phyloP scores from a whole-genome alignment of 30 jellyfish, hydroid and myxozoan species.

The Clytia hemisphaerica region DNA sequence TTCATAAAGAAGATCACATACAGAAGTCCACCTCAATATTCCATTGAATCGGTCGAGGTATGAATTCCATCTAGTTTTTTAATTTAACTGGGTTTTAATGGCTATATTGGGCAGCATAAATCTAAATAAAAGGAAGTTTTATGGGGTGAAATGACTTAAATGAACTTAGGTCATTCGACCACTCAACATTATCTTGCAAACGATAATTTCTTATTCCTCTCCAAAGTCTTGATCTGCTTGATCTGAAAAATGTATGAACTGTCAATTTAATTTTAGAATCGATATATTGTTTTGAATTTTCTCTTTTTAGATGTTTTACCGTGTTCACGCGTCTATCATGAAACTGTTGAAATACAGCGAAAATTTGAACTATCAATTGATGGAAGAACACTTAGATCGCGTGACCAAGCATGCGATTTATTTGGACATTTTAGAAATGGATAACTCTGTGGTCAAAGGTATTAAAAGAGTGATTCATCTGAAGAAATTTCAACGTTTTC shows the following conservation, averaged over 20 bases:
- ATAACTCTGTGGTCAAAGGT: not conserved
- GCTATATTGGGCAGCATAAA: no score
- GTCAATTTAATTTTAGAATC: not conserved
- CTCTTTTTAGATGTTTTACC: slow-evolving; percentile 54
- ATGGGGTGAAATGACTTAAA: no score
- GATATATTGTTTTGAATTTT: not conserved
- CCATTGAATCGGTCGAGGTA: slow-evolving; percentile 88
- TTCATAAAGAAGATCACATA: slow-evolving; percentile 71
- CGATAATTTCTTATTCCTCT: not conserved
- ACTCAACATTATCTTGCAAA: no score
- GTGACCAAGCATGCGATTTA: slow-evolving; percentile 8
- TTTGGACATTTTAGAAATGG: not conserved
- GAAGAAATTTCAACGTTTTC: no score
- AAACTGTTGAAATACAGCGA: slow-evolving; percentile 28
- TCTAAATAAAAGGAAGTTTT: no score
- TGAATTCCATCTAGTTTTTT: no score
- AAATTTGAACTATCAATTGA: slow-evolving; percentile 33
- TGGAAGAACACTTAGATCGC: slow-evolving; percentile 44
- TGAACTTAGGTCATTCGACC: no score
- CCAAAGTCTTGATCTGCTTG: not conserved
- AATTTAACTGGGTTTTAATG: no score
- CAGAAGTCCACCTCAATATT: slow-evolving; percentile 82
- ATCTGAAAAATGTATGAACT: not conserved
- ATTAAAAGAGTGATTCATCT: no score
- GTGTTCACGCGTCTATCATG: slow-evolving; percentile 70